Evolutionary conservation across 2,113 vertebrate genomes (phyloP), one percentile per base, ranked within the genome.

Genomic region (Felis chaus): DNA sequence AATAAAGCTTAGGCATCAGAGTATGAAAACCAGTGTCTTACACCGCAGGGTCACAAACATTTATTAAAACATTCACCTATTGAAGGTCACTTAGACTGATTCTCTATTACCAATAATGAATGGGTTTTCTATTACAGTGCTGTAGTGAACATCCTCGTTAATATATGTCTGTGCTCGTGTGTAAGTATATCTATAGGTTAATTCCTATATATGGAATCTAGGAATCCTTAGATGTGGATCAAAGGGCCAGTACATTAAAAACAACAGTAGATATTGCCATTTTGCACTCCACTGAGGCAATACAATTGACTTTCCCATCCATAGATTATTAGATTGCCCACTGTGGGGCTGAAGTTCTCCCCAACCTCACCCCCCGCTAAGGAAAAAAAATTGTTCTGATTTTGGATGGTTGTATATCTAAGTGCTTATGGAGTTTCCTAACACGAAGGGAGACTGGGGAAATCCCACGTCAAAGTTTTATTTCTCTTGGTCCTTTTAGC

Each of bases 401-500:
- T 91, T 71, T 81, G 29, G n/a, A 89, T 2, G 25, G 2, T 69
- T 71, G 27, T 80, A 71, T 61, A 50, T 88, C 39, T 89, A 48
- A 89, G 48, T 94, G 55, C 29, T 84, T 85, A 76, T 78, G 29
- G 39, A 84, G 84, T 48, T 85, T 96, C 53, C 57, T 27, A 82
- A 33, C 1, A 7, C 65, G 73, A 87, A 93, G 31, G 73, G 33
- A 97, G 13, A 31, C 8, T 68, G 50, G 31, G 61, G 27, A 97
- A 95, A 66, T 85, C n/a, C 61, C 27, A 2, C 4, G 23, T 80
- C 79, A 83, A 79, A 68, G 39, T 18, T 87, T 90, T 81, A 61
- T 87, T 91, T 91, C 71, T 36, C 8, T 89, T 12, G 45, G 8
- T 86, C 61, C 76, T 96, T 92, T 61, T 85, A 94, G 71, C 81